A percentile compares a stretch with the other conserved stretches of the same genome.
phyloP scores from a whole-genome alignment of 2,797 vertebrate species.

The Cheirogaleus major region DNA sequence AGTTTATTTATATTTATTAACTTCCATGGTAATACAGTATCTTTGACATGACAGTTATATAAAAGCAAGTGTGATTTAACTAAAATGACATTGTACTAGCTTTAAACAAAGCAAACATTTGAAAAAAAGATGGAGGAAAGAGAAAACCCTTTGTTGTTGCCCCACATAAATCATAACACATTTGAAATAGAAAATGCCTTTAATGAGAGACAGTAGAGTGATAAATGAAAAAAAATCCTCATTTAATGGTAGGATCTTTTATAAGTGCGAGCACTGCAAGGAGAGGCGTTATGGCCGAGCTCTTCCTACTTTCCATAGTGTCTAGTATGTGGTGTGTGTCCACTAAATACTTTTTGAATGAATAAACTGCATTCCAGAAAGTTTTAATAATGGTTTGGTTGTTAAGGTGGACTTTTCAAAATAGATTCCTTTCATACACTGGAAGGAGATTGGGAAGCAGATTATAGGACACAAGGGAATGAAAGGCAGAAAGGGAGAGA shows the following conservation, averaged over 20 bases:
- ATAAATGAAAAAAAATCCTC: not conserved
- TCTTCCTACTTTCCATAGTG: not conserved
- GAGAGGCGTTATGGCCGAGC: not conserved
- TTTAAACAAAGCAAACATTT: slow-evolving; percentile 53
- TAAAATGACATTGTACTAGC: not conserved
- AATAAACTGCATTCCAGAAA: not conserved
- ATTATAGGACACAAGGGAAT: not conserved
- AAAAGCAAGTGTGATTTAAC: slow-evolving; percentile 32
- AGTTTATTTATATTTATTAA: slow-evolving; percentile 49
- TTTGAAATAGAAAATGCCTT: slow-evolving; percentile 33
- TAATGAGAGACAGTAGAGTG: slow-evolving; percentile 18
- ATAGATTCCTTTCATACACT: not conserved
- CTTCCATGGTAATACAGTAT: slow-evolving; percentile 25
- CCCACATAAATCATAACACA: not conserved
- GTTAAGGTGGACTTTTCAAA: not conserved
- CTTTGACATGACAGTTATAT: slow-evolving; percentile 14
- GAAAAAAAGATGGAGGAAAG: slow-evolving; percentile 39
- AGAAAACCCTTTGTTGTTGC: not conserved
- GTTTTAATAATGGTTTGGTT: not conserved
- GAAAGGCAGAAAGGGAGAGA: not conserved
- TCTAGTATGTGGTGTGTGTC: not conserved
- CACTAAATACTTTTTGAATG: slow-evolving; percentile 1
- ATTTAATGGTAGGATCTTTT: not conserved
- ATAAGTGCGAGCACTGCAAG: not conserved
- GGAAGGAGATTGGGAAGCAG: not conserved